Conservation (phyloP, 2,797 vertebrate genomes). For the Chloroceryle inda region DNA sequence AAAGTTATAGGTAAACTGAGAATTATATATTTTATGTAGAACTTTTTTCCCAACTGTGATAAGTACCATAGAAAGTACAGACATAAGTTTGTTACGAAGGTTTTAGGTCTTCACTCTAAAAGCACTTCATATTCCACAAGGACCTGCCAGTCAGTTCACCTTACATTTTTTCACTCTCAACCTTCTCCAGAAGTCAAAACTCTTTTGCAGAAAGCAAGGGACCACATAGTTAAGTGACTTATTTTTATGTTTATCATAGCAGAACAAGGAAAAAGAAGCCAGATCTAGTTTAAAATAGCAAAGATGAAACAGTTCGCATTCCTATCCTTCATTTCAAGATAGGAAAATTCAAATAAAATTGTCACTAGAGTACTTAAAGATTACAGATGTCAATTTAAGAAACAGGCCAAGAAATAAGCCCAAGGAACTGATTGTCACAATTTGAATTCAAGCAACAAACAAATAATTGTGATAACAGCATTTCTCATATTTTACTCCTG, state of each 20-base stretch:
- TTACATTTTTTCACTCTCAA: neutral
- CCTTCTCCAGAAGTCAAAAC: neutral
- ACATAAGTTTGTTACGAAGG: neutral
- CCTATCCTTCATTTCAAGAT: neutral
- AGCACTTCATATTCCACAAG: neutral
- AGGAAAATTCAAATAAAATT: neutral
- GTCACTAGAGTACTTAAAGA: slow-evolving; percentile 20
- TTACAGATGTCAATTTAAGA: neutral
- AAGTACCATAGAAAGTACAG: neutral
- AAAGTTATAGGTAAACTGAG: slow-evolving; percentile 10
- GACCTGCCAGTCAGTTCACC: neutral
- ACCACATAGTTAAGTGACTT: neutral
- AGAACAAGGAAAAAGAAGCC: neutral
- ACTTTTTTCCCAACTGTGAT: neutral
- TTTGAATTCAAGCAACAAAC: slow-evolving; percentile 51
- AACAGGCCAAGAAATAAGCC: neutral
- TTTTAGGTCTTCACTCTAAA: neutral
- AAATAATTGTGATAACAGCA: slow-evolving; percentile 31
- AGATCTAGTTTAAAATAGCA: neutral
- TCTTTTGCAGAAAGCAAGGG: neutral
- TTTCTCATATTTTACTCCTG: neutral
- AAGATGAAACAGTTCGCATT: neutral
- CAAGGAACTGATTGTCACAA: slow-evolving; percentile 7
- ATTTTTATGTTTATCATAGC: neutral
- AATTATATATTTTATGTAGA: neutral